Conservation (phyloP, 2,888 invertebrate species). For the Melanophora roralis region DNA sequence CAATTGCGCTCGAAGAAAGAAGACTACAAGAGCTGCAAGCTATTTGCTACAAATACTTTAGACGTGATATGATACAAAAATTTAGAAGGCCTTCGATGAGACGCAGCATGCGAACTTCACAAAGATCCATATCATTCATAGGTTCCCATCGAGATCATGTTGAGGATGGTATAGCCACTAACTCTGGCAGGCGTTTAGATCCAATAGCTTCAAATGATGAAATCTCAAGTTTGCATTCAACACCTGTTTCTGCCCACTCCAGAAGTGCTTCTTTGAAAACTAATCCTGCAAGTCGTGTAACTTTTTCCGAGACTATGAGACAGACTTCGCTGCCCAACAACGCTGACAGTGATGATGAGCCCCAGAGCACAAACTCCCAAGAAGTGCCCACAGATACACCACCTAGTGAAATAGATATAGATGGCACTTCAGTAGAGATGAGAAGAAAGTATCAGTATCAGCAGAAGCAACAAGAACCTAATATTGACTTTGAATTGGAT, state of each 20-base stretch:
- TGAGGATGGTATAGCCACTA: slow-evolving; percentile 75
- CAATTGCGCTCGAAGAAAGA: slow-evolving; percentile 94
- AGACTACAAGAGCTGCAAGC: slow-evolving; percentile 95
- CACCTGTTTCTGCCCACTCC: slow-evolving; percentile 84
- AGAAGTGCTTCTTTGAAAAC: slow-evolving; percentile 84
- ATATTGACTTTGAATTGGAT: slow-evolving; percentile 96
- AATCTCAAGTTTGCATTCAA: slow-evolving; percentile 79
- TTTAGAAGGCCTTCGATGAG: slow-evolving; percentile 76
- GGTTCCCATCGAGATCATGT: slow-evolving; percentile 82
- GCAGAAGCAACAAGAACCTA: slow-evolving; percentile 83
- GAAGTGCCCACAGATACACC: slow-evolving; percentile 69
- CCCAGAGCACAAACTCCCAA: slow-evolving; percentile 78
- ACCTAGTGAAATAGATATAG: slow-evolving; percentile 80
- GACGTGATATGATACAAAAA: slow-evolving; percentile 93
- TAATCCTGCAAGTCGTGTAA: slow-evolving; percentile 76
- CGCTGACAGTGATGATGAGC: slow-evolving; percentile 83
- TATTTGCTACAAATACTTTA: slow-evolving; percentile 94
- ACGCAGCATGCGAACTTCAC: slow-evolving; percentile 79
- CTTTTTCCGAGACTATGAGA: slow-evolving; percentile 77
- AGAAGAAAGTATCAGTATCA: slow-evolving; percentile 79
- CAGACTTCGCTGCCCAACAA: slow-evolving; percentile 88
- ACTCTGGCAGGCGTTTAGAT: slow-evolving; percentile 71
- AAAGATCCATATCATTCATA: slow-evolving; percentile 87
- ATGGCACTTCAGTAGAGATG: slow-evolving; percentile 82
- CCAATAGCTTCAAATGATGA: slow-evolving; percentile 76